Evolutionary conservation across 1,140 invertebrate genomes (phyloP), one percentile per base, ranked within the genome.

Genomic region (Ostrea denselamellosa): DNA sequence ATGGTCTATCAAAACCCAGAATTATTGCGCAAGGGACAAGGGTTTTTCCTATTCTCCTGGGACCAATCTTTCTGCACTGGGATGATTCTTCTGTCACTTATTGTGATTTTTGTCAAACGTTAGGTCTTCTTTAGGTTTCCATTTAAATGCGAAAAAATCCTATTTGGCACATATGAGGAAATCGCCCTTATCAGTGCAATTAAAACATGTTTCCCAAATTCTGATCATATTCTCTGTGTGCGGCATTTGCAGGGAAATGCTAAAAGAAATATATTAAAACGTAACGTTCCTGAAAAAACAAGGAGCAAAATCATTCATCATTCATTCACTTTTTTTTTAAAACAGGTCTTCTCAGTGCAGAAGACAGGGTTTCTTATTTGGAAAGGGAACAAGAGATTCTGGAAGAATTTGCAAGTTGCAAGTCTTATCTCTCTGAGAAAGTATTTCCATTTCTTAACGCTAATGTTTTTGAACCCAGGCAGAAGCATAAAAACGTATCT

Each of bases 1-100:
- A 51, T 88, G 34, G 77, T 88, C 8, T 88, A 68, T 53, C 85
- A 88, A 88, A 86, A 88, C 68, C 65, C 53, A 12, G 83, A 86
- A 44, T 86, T 88, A 34, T 10, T 7, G 8, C 17, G 83, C 12
- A 88, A 85, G 54, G 62, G 14, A 84, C 82, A 14, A 12, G 22
- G 28, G 65, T 71, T 14, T 71, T 65, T 51, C 87, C 87, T 17
- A 85, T 88, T 7, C 8, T 88, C 52, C 25, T 85, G 1, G 87
- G 87, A 44, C 87, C 87, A 14, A 14, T 85, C 7, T 88, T 85
- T 83, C 52, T 86, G 8, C 87, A 86, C 28, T 86, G 87, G 87
- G 87, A 83, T 65, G 87, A 28, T 17, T 17, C n/a, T 19, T 86
- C 86, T 71, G 17, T 51, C n/a, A 88, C 68, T 0, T 88, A 88